Base-by-base conservation (phyloP, 2,113 vertebrate species). In the Cyphotilapia sp. region DNA sequence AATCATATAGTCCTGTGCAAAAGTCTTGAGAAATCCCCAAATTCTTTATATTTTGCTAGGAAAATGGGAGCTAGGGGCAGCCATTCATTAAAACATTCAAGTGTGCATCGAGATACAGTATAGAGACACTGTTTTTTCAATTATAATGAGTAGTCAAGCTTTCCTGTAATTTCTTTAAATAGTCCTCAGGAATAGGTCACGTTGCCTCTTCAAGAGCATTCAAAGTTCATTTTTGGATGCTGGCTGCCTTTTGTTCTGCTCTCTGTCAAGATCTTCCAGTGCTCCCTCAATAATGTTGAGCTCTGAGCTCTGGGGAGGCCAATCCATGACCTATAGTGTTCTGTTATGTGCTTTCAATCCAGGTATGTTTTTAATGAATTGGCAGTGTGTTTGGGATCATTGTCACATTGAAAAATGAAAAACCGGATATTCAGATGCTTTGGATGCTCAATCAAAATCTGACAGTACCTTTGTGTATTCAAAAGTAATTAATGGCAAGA, bases 161-260 rank as follows among this genome's bases (percentile, higher is more conserved):
- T 69, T 47, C 0, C 0, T 74, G 22, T 45, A 10, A 45, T 27
- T 27, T 27, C 22, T 74, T 45, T 76, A 45, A 47, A 45, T 0
- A 47, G 38, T 29, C 40, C 40, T 27, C 69, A 29, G 40, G 69
- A 76, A 76, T 27, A 29, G 69, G 24, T 76, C 24, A 45, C 0
- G 8, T 1, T 16, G 40, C 40, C 9, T 47, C 38, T 45, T 74
- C 22, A 47, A 29, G 69, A 40, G 0, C 69, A 40, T 71, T 71
- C 66, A 42, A 27, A 71, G 66, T 42, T 71, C 38, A 27, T 74
- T 24, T 74, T 74, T 74, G 13, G 13, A 74, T 74, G 66, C 38
- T 74, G 63, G 38, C 66, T 74, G 38, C 38, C 40, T 27, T 45
- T 74, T 45, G 69, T 45, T 45, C 40, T 74, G 69, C 17, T 42